Evolutionary conservation across 2,888 invertebrate species (phyloP).

Genomic region (Syrphus vitripennis): DNA sequence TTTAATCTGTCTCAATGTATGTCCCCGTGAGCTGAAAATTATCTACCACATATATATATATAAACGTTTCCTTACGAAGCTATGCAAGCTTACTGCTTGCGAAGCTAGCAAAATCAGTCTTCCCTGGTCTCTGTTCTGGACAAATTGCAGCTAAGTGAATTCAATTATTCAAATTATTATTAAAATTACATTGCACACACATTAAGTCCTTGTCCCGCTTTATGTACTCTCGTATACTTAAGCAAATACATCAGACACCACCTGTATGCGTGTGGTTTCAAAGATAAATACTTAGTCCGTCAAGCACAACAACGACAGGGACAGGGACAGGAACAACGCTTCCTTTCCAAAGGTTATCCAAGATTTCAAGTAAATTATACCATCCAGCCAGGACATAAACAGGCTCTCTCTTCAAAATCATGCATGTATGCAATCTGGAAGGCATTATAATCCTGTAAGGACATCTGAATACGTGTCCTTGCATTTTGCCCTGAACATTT

Average conservation of each 20-base stretch:
- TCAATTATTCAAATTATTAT: constrained; percentile 64
- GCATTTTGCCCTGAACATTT: constrained; percentile 52
- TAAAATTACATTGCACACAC: constrained; percentile 27
- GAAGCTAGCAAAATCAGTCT: not conserved
- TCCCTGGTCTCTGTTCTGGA: constrained; percentile 14
- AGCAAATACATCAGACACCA: constrained; percentile 53
- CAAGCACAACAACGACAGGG: constrained; percentile 36
- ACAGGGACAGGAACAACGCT: no score
- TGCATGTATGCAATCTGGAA: constrained; percentile 40
- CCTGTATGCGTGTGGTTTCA: constrained; percentile 41
- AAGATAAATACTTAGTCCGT: constrained; percentile 61
- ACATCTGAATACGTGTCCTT: constrained; percentile 54
- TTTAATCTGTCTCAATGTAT: constrained; percentile 8
- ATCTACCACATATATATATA: not conserved
- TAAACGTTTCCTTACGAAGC: not conserved
- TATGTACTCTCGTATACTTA: not conserved
- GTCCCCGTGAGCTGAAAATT: constrained; percentile 18
- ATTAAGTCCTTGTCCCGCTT: not conserved
- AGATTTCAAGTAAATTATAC: constrained; percentile 36
- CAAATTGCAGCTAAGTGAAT: constrained; percentile 57
- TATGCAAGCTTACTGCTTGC: not conserved
- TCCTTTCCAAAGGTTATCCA: not conserved
- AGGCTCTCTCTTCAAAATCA: constrained; percentile 20
- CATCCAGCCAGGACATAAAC: constrained; percentile 42
- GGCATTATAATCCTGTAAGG: constrained; percentile 58